These are phyloP conservation scores for Drosophila sechellia DNA, from an alignment of 1,140 invertebrate genomes.

Conservation along the genomic window DNA sequence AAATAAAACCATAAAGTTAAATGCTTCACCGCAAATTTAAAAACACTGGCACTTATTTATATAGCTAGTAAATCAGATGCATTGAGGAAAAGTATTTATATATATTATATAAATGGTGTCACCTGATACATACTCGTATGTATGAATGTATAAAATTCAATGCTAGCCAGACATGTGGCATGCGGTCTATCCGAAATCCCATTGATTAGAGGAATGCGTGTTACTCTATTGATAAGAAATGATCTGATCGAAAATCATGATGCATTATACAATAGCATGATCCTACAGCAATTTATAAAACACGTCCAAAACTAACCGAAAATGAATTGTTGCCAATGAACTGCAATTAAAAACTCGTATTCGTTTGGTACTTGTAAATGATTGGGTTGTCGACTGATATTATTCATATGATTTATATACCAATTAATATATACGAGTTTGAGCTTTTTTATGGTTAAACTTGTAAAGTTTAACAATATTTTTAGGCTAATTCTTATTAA, in stretches of 20 bases:
- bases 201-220: constrained; percentile 22
- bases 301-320: neutral
- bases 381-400: neutral
- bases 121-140: constrained; percentile 8
- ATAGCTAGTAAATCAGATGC: constrained; percentile 2
- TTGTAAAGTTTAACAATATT: neutral
- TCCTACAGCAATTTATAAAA: neutral
- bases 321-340: constrained; percentile 15
- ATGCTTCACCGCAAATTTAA: neutral
- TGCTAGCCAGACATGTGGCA: neutral
- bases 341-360: constrained; percentile 15
- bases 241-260: constrained; percentile 21
- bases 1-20: neutral
- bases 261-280: constrained; percentile 39
- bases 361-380: neutral
- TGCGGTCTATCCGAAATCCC: neutral
- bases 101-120: constrained; percentile 7
- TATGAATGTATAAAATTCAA: constrained; percentile 8
- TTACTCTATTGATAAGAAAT: constrained; percentile 35
- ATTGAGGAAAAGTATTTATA: neutral
- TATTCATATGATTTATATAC: constrained; percentile 7
- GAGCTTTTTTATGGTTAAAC: neutral
- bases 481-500: constrained; percentile 6
- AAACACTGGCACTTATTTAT: neutral
- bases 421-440: neutral